Evolutionary conservation across 2,797 vertebrate species (phyloP).

Genomic region (Masticophis lateralis): DNA sequence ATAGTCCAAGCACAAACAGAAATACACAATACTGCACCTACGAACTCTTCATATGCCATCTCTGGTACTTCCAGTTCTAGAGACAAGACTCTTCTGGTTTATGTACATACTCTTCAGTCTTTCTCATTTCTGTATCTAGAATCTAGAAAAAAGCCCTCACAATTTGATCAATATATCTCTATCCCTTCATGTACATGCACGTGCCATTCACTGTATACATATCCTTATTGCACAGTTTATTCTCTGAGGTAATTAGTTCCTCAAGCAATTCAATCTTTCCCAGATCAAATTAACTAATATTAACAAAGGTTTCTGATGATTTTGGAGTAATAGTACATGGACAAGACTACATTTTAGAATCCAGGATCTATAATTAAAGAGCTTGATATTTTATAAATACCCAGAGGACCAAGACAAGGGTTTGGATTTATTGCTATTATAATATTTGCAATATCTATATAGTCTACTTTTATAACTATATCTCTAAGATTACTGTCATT

Average conservation of each 20-base stretch:
- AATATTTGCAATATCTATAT: background rate
- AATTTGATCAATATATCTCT: constrained; percentile 36
- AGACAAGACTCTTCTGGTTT: constrained; percentile 32
- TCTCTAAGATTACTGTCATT: constrained; percentile 3
- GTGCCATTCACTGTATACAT: constrained; percentile 50
- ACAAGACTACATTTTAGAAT: constrained; percentile 38
- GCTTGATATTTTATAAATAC: background rate
- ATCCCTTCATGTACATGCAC: constrained; percentile 42
- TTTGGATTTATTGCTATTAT: constrained; percentile 1
- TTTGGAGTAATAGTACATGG: constrained; percentile 37
- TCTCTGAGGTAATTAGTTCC: constrained; percentile 51
- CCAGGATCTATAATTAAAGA: background rate
- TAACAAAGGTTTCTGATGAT: constrained; percentile 22
- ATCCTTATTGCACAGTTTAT: constrained; percentile 42
- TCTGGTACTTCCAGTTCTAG: constrained; percentile 47
- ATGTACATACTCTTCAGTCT: constrained; percentile 27
- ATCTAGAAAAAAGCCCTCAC: background rate
- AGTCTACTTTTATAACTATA: constrained; percentile 16
- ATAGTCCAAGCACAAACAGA: constrained; percentile 74
- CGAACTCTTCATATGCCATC: constrained; percentile 60
- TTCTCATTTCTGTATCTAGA: background rate
- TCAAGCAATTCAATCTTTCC: constrained; percentile 54
- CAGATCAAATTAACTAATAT: constrained; percentile 48
- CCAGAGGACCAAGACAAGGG: background rate
- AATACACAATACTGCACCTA: constrained; percentile 79